These are phyloP conservation scores for Euzophera pinguis DNA, from an alignment of 2,888 invertebrate species.

Conservation along the genomic window DNA sequence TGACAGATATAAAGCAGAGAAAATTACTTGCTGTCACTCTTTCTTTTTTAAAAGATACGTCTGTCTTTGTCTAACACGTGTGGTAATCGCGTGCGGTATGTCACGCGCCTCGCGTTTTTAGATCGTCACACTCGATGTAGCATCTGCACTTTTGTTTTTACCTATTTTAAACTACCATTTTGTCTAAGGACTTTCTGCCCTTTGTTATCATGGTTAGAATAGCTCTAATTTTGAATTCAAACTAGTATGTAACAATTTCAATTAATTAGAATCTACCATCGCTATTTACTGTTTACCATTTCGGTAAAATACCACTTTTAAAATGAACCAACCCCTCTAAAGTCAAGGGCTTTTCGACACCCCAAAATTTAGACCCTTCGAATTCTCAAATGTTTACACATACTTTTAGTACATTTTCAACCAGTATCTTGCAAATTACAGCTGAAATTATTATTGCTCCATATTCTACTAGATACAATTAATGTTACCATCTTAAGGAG, in stretches of 20 bases:
- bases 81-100: slow-evolving; percentile 16
- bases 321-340: too few relatives aligned
- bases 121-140: slow-evolving; percentile 33
- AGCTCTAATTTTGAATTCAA: too few relatives aligned
- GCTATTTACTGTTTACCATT: too few relatives aligned
- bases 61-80: slow-evolving; percentile 8
- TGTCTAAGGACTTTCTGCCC: neutral
- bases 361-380: too few relatives aligned
- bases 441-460: neutral
- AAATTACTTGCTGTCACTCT: neutral
- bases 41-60: neutral
- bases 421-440: too few relatives aligned
- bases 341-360: too few relatives aligned
- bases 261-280: too few relatives aligned
- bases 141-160: slow-evolving; percentile 12
- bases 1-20: neutral
- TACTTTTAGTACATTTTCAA: too few relatives aligned
- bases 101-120: slow-evolving; percentile 41
- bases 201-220: neutral
- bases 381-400: too few relatives aligned
- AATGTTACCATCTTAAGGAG: neutral
- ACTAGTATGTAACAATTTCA: too few relatives aligned
- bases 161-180: slow-evolving; percentile 12
- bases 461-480: neutral
- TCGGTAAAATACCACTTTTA: too few relatives aligned